Conservation (phyloP, 2,113 vertebrate genomes). For the Periophthalmodon schlosseri region DNA sequence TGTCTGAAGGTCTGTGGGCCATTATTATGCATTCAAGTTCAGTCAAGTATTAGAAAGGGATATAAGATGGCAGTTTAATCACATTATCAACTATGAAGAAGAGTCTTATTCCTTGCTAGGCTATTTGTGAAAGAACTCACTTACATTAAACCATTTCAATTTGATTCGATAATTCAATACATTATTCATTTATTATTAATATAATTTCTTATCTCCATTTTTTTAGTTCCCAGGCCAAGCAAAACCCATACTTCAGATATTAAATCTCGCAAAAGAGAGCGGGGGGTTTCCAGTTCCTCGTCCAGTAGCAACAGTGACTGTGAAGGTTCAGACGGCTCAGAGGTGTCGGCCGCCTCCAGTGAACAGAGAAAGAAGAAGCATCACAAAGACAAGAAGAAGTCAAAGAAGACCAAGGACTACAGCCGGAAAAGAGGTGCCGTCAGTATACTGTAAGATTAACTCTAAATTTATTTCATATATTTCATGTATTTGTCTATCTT, state of each 20-base stretch:
- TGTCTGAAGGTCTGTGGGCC: constrained; percentile 52
- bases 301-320: constrained; percentile 53
- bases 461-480: background rate
- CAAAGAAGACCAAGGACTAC: constrained; percentile 73
- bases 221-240: constrained; percentile 46
- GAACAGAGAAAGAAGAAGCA: constrained; percentile 65
- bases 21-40: background rate
- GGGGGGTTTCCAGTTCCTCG: constrained; percentile 58
- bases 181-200: background rate
- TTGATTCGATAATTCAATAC: background rate
- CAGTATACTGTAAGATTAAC: background rate
- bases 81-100: background rate
- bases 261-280: constrained; percentile 67
- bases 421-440: constrained; percentile 73
- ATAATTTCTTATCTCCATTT: background rate
- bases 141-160: background rate
- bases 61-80: background rate
- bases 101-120: background rate
- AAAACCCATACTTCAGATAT: constrained; percentile 58
- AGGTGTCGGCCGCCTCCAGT: constrained; percentile 60
- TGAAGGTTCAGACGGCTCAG: constrained; percentile 55
- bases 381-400: constrained; percentile 70
- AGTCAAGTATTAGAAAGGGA: background rate
- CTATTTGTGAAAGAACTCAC: background rate
- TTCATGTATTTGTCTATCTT: background rate